Evolutionary conservation across 2,797 vertebrate genomes (phyloP).

Genomic region (Oceanodroma leucorhoa): DNA sequence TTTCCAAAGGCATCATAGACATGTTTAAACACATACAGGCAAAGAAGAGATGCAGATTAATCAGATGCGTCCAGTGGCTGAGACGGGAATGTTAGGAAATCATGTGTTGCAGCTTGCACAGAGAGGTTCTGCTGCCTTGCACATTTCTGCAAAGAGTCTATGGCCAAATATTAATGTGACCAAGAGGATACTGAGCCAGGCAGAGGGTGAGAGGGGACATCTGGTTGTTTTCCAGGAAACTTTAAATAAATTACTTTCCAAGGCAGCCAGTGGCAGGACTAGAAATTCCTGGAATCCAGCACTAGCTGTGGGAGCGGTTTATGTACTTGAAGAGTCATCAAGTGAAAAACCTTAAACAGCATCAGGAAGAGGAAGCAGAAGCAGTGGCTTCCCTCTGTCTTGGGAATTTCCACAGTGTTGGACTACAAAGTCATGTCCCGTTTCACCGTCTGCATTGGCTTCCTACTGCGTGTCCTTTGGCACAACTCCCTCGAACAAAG

Average conservation of each 20-base stretch:
- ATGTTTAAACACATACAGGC: neutral
- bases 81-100: neutral
- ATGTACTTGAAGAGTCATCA: neutral
- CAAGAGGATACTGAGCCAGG: neutral
- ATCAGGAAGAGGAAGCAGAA: conserved; percentile 24
- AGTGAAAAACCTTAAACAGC: neutral
- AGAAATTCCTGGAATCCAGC: neutral
- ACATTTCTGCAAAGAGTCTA: neutral
- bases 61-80: rapidly evolving
- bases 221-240: neutral
- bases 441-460: neutral
- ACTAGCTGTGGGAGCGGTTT: neutral
- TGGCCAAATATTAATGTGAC: neutral
- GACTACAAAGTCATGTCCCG: neutral
- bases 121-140: neutral
- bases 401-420: conserved; percentile 3
- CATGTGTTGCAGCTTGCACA: neutral
- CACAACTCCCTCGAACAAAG: neutral
- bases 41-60: neutral
- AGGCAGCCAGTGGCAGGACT: neutral
- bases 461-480: neutral
- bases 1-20: neutral
- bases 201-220: neutral
- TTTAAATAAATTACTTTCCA: neutral
- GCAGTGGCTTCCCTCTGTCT: neutral